Percentiles rank a stretch among this genome's conserved stretches.
Evolutionary conservation across 2,888 invertebrate genomes (phyloP).

Genomic region (Clanis bilineata): DNA sequence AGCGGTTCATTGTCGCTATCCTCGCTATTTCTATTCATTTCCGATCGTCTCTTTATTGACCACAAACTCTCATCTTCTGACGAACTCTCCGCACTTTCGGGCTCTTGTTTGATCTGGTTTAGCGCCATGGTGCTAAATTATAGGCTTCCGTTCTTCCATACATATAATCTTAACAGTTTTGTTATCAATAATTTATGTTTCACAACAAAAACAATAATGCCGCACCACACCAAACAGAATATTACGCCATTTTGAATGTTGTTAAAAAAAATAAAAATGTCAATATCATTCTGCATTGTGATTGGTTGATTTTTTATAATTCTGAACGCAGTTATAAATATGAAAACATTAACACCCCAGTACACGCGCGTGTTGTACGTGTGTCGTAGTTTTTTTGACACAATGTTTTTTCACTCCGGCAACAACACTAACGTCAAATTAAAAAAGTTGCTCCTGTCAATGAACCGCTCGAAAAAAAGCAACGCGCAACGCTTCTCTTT

Average conservation of each 20-base stretch:
- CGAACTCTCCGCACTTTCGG: constrained; percentile 34
- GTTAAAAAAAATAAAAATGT: constrained; percentile 22
- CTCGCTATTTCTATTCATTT: constrained; percentile 16
- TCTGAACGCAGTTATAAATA: background rate
- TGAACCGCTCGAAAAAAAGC: constrained; percentile 72
- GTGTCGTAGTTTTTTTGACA: background rate
- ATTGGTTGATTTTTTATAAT: background rate
- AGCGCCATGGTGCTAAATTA: constrained; percentile 30
- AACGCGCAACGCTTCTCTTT: constrained; percentile 81
- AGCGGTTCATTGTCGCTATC: constrained; percentile 38
- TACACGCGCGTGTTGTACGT: background rate
- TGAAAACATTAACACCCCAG: background rate
- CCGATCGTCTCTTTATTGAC: constrained; percentile 35
- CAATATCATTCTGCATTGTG: background rate
- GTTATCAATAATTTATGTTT: background rate
- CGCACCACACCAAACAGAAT: background rate
- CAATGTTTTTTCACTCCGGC: constrained; percentile 36
- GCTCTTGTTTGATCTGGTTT: constrained; percentile 25
- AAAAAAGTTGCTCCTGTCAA: constrained; percentile 68
- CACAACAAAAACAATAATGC: constrained; percentile 15
- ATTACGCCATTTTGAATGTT: constrained; percentile 37
- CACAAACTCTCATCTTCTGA: constrained; percentile 43
- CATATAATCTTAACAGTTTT: background rate
- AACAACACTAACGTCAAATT: constrained; percentile 55
- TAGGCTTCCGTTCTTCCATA: background rate